These are phyloP conservation scores for Molorchus minor DNA, from an alignment of 2,888 invertebrate genomes.

Conservation along the genomic window DNA sequence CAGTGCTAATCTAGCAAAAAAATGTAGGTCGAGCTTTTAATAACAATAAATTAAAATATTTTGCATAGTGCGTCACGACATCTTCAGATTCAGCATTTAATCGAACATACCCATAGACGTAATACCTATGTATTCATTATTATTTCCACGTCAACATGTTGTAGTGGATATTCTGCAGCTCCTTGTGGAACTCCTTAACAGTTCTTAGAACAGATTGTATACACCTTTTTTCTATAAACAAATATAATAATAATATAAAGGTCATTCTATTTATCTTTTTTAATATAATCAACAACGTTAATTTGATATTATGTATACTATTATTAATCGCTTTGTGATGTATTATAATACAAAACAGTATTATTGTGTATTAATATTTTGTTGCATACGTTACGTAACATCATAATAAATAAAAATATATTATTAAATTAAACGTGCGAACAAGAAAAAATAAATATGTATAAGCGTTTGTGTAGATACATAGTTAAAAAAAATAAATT, in stretches of 20 bases:
- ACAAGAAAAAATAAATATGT: neutral
- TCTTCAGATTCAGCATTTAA: neutral
- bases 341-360: slow-evolving; percentile 27
- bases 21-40: neutral
- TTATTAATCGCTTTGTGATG: slow-evolving; percentile 31
- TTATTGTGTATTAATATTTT: slow-evolving; percentile 21
- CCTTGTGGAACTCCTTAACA: neutral
- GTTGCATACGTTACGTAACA: neutral
- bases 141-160: neutral
- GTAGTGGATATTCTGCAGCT: neutral
- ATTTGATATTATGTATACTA: slow-evolving; percentile 19
- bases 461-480: no score
- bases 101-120: neutral
- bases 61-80: neutral
- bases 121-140: neutral
- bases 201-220: slow-evolving; percentile 1
- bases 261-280: slow-evolving; percentile 24
- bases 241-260: slow-evolving; percentile 18
- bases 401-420: neutral
- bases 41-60: slow-evolving; percentile 1
- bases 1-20: neutral
- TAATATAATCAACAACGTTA: slow-evolving; percentile 1
- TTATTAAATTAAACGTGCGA: neutral
- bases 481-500: no score
- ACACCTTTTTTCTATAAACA: neutral